Percentiles rank a stretch among this genome's conserved stretches.
Conservation (phyloP, 2,113 vertebrate species). For the Pitta sordida region DNA sequence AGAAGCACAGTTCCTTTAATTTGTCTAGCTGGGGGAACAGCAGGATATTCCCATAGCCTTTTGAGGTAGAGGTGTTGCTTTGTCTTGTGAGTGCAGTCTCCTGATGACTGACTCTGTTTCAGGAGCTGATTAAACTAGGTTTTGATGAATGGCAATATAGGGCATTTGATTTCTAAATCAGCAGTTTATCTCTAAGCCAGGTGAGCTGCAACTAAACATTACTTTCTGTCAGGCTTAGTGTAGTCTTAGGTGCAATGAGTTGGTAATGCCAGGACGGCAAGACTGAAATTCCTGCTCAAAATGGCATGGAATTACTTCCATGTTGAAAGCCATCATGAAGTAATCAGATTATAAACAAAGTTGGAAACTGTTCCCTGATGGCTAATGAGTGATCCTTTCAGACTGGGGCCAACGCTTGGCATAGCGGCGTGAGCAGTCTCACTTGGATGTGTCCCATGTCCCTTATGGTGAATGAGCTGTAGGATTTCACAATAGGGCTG, state of each 20-base stretch:
- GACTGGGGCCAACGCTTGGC: background rate
- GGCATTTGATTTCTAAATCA: background rate
- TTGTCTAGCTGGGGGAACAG: background rate
- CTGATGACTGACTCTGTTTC: background rate
- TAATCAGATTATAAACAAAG: background rate
- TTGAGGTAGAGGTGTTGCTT: background rate
- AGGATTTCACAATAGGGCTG: background rate
- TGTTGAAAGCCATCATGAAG: background rate
- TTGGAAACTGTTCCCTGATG: background rate
- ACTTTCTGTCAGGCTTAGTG: fast-evolving
- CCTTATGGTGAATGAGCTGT: fast-evolving
- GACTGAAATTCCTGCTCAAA: background rate
- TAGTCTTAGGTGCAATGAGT: background rate
- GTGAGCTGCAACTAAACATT: background rate
- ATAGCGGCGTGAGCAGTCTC: background rate
- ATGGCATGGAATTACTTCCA: background rate
- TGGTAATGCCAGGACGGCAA: background rate
- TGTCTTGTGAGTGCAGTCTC: background rate
- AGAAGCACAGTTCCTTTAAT: background rate
- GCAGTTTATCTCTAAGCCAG: background rate
- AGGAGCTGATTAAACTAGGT: background rate
- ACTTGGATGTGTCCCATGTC: fast-evolving
- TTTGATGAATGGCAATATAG: background rate
- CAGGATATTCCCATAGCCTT: background rate
- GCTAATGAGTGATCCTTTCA: background rate